These are phyloP conservation scores for Nemopilema nomurai DNA, from an alignment of 30 jellyfish, hydroid and myxozoan species.

Conservation along the genomic window DNA sequence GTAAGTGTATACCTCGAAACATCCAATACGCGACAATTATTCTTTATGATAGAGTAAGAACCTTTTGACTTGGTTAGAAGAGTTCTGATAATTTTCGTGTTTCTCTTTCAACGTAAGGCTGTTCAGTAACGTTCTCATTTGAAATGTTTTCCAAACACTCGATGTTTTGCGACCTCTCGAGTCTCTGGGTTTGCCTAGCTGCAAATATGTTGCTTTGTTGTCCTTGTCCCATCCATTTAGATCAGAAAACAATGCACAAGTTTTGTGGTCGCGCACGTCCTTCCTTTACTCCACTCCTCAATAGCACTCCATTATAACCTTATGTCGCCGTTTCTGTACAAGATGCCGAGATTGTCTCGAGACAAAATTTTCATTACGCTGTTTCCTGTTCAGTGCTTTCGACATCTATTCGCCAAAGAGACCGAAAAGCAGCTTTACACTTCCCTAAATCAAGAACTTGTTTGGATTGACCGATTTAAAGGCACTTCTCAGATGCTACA, in stretches of 20 bases:
- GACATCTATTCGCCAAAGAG: background rate
- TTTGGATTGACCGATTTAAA: background rate
- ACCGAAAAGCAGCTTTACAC: background rate
- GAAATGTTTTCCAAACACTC: background rate
- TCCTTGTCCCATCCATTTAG: conserved; percentile 14
- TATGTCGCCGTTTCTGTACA: background rate
- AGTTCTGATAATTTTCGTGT: background rate
- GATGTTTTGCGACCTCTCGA: background rate
- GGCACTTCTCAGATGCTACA: background rate
- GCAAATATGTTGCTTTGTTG: background rate
- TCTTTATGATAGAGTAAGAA: too few relatives aligned
- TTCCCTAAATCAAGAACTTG: background rate
- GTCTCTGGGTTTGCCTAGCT: background rate
- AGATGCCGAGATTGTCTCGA: conserved; percentile 24
- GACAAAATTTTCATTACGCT: background rate
- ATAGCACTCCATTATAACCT: conserved; percentile 45
- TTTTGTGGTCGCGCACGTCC: conserved; percentile 58
- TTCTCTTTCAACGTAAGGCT: background rate
- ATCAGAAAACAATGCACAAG: conserved; percentile 19
- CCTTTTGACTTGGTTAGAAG: too few relatives aligned
- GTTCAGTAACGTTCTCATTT: background rate
- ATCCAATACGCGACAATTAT: too few relatives aligned
- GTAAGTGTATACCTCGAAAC: conserved; percentile 10
- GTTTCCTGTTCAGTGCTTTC: conserved; percentile 30
- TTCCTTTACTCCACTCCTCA: conserved; percentile 22